These are phyloP conservation scores for Ecdyonurus torrentis DNA, from an alignment of 2,888 invertebrate genomes.

Conservation along the genomic window DNA sequence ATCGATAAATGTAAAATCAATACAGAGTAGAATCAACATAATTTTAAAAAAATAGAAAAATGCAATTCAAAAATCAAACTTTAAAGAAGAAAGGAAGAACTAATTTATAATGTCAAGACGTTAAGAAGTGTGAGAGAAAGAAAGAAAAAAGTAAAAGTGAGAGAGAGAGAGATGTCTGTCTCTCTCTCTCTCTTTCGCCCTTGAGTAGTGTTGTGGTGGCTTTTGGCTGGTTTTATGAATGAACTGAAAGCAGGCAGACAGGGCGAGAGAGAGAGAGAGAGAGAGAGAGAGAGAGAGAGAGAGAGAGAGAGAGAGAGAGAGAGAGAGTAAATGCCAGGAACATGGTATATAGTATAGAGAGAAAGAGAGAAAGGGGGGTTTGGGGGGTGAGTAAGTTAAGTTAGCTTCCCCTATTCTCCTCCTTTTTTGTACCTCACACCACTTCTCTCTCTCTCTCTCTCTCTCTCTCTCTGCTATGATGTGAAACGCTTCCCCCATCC, in stretches of 20 bases:
- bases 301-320: conserved; percentile 7
- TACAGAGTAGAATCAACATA: too few relatives aligned
- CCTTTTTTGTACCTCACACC: conserved; percentile 10
- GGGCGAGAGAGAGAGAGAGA: background rate
- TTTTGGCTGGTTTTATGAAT: conserved; percentile 6
- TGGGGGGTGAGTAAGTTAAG: background rate
- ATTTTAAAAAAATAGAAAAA: too few relatives aligned
- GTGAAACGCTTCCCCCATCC: too few relatives aligned
- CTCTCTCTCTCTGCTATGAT: background rate
- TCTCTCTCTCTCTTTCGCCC: background rate
- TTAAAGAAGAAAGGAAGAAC: too few relatives aligned
- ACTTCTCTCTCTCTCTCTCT: conserved; percentile 6
- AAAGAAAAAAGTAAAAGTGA: background rate
- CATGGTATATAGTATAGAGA: conserved; percentile 6
- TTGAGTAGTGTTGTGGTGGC: background rate
- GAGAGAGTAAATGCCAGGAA: background rate
- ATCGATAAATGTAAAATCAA: too few relatives aligned
- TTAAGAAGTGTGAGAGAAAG: background rate
- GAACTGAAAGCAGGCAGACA: conserved; percentile 1
- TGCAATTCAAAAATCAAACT: too few relatives aligned
- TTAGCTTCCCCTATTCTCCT: conserved; percentile 4
- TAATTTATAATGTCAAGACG: too few relatives aligned
- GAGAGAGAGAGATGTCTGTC: background rate
- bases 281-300: conserved; percentile 4
- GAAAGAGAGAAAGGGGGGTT: conserved; percentile 3